Evolutionary conservation across 2,888 invertebrate species (phyloP).

Genomic region (Pandemis cinnamomeana): DNA sequence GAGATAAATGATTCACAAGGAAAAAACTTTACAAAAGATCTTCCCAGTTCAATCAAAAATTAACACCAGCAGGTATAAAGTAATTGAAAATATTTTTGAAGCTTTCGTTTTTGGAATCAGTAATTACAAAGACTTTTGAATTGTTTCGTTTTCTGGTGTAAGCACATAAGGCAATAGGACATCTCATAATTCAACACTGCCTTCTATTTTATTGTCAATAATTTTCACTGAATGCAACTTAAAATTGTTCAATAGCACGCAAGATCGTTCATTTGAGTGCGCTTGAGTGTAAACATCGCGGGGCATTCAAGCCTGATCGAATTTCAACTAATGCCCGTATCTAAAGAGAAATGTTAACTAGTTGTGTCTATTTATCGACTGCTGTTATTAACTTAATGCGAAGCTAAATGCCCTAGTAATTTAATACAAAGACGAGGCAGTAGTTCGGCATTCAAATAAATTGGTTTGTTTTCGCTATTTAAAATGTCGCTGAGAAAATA

Average conservation of each 20-base stretch:
- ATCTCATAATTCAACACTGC: constrained; percentile 23
- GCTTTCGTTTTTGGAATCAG: too few relatives aligned
- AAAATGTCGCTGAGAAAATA: neutral
- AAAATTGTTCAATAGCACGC: constrained; percentile 71
- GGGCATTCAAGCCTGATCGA: constrained; percentile 61
- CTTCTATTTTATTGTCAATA: constrained; percentile 11
- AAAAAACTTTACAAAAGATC: constrained; percentile 12
- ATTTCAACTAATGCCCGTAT: constrained; percentile 68
- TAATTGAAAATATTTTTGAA: too few relatives aligned
- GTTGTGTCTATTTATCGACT: constrained; percentile 55
- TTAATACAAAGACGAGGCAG: constrained; percentile 7
- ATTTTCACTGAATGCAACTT: constrained; percentile 28
- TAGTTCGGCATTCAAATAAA: neutral
- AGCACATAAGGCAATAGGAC: neutral
- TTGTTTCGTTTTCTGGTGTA: too few relatives aligned
- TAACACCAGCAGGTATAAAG: too few relatives aligned
- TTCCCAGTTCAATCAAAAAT: constrained; percentile 1
- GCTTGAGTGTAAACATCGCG: constrained; percentile 54
- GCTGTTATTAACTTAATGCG: constrained; percentile 42
- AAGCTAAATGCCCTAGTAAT: constrained; percentile 32
- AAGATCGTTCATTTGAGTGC: constrained; percentile 58
- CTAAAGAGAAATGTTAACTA: constrained; percentile 60
- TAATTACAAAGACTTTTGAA: too few relatives aligned
- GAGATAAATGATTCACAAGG: constrained; percentile 30
- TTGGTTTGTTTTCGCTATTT: neutral